Evolutionary conservation across 2,888 invertebrate genomes (phyloP), one percentile per base, ranked within the genome.

Genomic region (Tiliacea citrago): DNA sequence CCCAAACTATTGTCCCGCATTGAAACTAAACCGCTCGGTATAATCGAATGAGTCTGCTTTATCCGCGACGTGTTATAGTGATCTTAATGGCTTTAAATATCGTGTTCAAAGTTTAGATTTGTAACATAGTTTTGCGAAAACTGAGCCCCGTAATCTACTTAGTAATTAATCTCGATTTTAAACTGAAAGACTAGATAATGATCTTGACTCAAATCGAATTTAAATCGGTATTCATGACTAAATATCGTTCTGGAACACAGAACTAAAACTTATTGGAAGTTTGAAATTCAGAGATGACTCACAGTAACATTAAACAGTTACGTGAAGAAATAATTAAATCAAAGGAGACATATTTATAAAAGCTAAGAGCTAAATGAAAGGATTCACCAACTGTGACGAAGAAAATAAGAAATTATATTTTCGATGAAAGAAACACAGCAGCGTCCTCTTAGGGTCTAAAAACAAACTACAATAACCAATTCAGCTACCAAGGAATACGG

Each of bases 21-120:
- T 81, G 57, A 68, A 84, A 84, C 84, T 87, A 84, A 82, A 81
- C 84, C 80, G 83, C 82, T 84, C 77, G 83, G 74, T 82, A 86
- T 81, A 84, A 86, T 86, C 79, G 75, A 75, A 76, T 83, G 69
- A 81, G 29, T 77, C 42, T 29, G 75, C 72, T 65, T 70, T 70
- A 83, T 79, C 35, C 51, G n/a, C 57, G 42, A 12, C 53, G 79
- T 82, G 69, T 75, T 73, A 29, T 35, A 69, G 39, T 55, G 60
- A 68, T n/a, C 77, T 69, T 75, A 72, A 75, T 72, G 18, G 35
- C 71, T 74, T 71, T 65, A 12, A 73, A 66, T 67, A 63, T 62
- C 61, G 16, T 53, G 42, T 53, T 57, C 47, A 39, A 75, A 72
- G 24, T 75, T 57, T 24, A 3, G 21, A 63, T 68, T 57, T 65